These are phyloP conservation scores for Leptinotarsa peninsularis DNA, from an alignment of 2,888 invertebrate genomes.

Conservation along the genomic window DNA sequence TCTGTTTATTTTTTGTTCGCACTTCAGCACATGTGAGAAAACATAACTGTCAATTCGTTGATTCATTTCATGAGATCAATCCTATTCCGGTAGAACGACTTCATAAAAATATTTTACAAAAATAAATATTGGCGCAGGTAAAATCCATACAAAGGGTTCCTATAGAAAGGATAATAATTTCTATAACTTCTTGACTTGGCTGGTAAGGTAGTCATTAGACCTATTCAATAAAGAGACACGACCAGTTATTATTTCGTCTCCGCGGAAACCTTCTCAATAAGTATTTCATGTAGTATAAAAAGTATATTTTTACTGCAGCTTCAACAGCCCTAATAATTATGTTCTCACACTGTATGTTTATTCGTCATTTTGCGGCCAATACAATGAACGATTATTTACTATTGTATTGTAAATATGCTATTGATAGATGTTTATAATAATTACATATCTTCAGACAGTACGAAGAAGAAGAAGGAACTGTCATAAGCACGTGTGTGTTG, in stretches of 20 bases:
- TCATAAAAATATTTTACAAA: conserved; percentile 14
- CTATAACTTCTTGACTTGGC: conserved; percentile 15
- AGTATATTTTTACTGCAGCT: conserved; percentile 48
- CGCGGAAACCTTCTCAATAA: conserved; percentile 8
- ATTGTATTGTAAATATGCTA: conserved; percentile 44
- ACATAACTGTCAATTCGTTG: background rate
- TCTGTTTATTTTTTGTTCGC: background rate
- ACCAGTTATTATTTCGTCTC: conserved; percentile 19
- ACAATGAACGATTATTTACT: conserved; percentile 39
- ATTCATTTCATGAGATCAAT: conserved; percentile 4
- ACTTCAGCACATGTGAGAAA: conserved; percentile 1
- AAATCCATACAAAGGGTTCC: conserved; percentile 16
- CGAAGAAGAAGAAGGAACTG: background rate
- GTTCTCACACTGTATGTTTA: conserved; percentile 48
- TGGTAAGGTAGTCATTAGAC: conserved; percentile 15
- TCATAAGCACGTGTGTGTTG: background rate
- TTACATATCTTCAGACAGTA: conserved; percentile 38
- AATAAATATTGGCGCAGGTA: conserved; percentile 18
- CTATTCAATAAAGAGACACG: conserved; percentile 22
- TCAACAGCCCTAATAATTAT: conserved; percentile 50
- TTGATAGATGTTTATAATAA: conserved; percentile 48
- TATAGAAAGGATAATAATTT: conserved; percentile 18
- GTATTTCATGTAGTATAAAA: conserved; percentile 32
- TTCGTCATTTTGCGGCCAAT: conserved; percentile 43
- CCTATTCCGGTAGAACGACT: conserved; percentile 5